Base-by-base conservation (phyloP, 23 tunicate genomes). In the Halocynthia roretzi region DNA sequence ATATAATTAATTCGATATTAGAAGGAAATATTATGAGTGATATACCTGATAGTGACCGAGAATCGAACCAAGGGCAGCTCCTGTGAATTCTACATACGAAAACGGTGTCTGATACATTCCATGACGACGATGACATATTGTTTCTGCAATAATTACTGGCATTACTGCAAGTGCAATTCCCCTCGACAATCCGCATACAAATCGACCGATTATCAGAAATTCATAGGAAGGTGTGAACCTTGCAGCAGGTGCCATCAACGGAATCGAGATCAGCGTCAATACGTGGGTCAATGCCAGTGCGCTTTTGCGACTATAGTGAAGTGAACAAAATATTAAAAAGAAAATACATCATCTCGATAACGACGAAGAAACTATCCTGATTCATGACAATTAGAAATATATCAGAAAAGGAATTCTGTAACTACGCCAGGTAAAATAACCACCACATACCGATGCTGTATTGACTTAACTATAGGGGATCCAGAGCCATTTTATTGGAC, bases 181-280 rank as follows among this genome's bases (percentile, higher is more conserved):
- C 56, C 78, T 54, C 22, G 56, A 54, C 14, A 74, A 19, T 10
- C 78, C 78, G 56, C 17, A 22, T 10, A 74, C 31, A 18, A 74
- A 74, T 15, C 78, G 6, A 50, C 78, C 78, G 78, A 56, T 48
- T 5, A 74, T 74, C 31, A 74, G 40, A 15, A 50, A 56, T 54
- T 74, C 78, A 31, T 74, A 74, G n/a, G 78, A 74, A 15, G 15
- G 78, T 8, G 64, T 64, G 78, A 54, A 74, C 19, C 5, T 19
- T 8, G 78, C 78, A 53, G 20, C 78, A 8, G 64, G 64, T 2
- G 64, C 78, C 78, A 74, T 74, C 64, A 74, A 54, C 9, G 5
- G 0, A 48, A 50, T 21, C 31, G 78, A 53, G 19, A 74, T 8
- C 14, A 56, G 31, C 55, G 23, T 74, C 48, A 74, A 20, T 23